Evolutionary conservation across 1,140 invertebrate genomes (phyloP), one percentile per base, ranked within the genome.

Genomic region (Tetramorium parvispinum): DNA sequence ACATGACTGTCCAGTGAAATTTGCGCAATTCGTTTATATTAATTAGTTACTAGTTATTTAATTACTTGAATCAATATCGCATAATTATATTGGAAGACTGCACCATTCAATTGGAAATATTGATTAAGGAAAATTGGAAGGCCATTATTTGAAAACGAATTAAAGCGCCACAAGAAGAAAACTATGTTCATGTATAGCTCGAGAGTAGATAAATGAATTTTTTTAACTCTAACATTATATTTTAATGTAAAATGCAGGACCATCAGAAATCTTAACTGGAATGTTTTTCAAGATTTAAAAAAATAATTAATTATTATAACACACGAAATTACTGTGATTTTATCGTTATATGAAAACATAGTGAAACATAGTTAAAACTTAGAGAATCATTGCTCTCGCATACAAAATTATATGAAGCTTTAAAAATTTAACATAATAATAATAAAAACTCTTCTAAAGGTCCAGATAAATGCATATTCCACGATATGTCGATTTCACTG

Each of bases 1-100:
- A 18, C 21, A 24, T 24, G 6, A n/a, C 37, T 81, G 43, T 78
- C 32, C 37, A 78, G 57, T 77, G 75, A 77, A 77, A 81, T 68
- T 55, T 2, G 7, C 13, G 7, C n/a, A 49, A 32, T 78, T 63
- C 16, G 6, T 59, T 59, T 24, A 7, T 59, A 59, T 11, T 8
- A 57, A 24, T 57, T 11, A 43, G 3, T 32, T 43, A 43, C 10
- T 43, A 43, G 10, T 13, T 27, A 59, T 6, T 59, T 59, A 59
- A 13, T 59, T 59, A 27, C 40, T 43, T 7, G 40, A 57, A 8
- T 21, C 0, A 55, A 55, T 51, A 11, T 51, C 10, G 37, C 10
- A 51, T 71, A 51, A 5, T 24, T 53, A 37, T 49, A 53, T 27
- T 70, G 43, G 16, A 70, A 70, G 66, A 70, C n/a, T 70, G 11